Conservation (phyloP, 92 coral and sea anemone species). For the Zoanthus sociatus region DNA sequence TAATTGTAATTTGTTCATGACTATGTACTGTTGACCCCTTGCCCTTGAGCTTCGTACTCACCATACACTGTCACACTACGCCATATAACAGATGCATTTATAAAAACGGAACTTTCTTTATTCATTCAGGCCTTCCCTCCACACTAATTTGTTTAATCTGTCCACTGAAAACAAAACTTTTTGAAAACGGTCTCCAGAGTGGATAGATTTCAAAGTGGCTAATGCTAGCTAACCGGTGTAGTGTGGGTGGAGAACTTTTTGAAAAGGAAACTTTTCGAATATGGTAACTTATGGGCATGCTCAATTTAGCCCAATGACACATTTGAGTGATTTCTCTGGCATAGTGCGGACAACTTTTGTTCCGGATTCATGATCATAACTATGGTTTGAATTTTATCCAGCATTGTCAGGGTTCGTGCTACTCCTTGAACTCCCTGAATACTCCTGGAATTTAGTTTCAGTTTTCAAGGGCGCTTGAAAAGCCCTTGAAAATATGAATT, state of each 20-base stretch:
- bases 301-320: too few species aligned
- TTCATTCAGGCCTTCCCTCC: background rate
- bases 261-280: too few species aligned
- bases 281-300: too few species aligned
- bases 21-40: conserved; percentile 1
- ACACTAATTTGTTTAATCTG: conserved; percentile 1
- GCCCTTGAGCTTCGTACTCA: conserved; percentile 2
- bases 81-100: background rate
- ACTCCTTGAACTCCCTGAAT: background rate
- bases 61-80: conserved; percentile 6
- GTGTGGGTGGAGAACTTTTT: too few species aligned
- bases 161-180: background rate
- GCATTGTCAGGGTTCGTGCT: too few species aligned
- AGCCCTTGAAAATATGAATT: too few species aligned
- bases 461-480: too few species aligned
- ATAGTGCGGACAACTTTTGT: too few species aligned
- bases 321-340: too few species aligned
- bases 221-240: background rate
- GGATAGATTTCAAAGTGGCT: background rate
- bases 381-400: too few species aligned
- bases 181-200: background rate
- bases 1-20: conserved; percentile 1
- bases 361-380: too few species aligned
- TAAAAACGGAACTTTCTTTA: background rate
- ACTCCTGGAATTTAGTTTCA: too few species aligned